phyloP scores from a whole-genome alignment of 2,797 vertebrate species.

The Diplodus puntazzo region DNA sequence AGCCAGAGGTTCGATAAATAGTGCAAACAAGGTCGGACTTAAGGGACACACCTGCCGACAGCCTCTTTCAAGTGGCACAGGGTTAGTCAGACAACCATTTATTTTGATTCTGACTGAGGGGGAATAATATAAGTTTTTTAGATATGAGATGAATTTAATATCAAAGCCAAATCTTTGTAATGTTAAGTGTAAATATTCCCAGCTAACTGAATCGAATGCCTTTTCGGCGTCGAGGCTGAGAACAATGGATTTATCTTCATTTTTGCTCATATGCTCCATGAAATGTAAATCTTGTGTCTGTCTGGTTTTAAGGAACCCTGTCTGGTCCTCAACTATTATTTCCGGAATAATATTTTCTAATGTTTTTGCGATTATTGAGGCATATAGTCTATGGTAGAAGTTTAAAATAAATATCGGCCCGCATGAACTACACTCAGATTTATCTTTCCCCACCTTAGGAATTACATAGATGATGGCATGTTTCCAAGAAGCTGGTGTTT shows the following conservation, averaged over 20 bases:
- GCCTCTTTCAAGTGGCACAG: background rate
- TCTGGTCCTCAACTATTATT: background rate
- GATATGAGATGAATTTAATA: background rate
- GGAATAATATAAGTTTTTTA: background rate
- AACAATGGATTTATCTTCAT: background rate
- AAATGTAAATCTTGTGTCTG: background rate
- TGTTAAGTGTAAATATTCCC: background rate
- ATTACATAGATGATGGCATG: background rate
- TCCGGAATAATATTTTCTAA: background rate
- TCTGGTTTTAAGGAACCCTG: background rate
- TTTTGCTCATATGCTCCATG: background rate
- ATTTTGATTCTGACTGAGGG: background rate
- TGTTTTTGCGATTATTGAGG: background rate
- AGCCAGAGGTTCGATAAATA: background rate
- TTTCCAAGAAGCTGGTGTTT: background rate
- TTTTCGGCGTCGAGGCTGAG: background rate
- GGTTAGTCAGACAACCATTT: background rate
- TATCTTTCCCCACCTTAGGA: background rate
- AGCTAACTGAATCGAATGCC: background rate
- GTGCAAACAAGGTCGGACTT: background rate
- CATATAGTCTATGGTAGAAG: background rate
- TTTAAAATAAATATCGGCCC: background rate
- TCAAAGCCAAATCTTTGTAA: background rate
- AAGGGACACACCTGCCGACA: background rate
- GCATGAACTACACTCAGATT: background rate